A percentile compares a stretch with the other conserved stretches of the same genome.
phyloP scores from a whole-genome alignment of 2,888 invertebrate genomes.

The Synanthedon andrenaeformis region DNA sequence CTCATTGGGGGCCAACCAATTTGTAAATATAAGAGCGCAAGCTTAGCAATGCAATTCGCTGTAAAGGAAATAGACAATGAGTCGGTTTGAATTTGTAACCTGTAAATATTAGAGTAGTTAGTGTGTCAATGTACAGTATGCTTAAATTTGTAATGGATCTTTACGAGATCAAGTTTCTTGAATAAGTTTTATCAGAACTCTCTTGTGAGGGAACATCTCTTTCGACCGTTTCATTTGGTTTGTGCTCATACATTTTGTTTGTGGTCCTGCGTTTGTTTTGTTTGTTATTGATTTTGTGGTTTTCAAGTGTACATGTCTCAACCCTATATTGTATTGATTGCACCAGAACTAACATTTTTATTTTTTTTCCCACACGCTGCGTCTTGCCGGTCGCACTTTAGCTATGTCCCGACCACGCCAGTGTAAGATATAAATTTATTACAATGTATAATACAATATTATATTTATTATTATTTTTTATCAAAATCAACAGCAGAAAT shows the following conservation, averaged over 20 bases:
- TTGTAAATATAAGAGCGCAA: constrained; percentile 36
- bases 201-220: constrained; percentile 53
- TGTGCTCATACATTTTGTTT: constrained; percentile 9
- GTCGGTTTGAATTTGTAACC: background rate
- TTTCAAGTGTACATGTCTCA: background rate
- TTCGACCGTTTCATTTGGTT: constrained; percentile 32
- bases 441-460: background rate
- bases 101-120: background rate
- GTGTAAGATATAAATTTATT: constrained; percentile 66
- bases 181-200: too few relatives aligned
- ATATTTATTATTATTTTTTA: too few relatives aligned
- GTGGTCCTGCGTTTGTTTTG: constrained; percentile 11
- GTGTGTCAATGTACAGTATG: background rate
- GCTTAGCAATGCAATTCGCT: constrained; percentile 21
- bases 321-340: constrained; percentile 7
- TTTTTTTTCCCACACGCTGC: constrained; percentile 61
- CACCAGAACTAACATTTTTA: constrained; percentile 40
- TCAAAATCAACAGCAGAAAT: too few relatives aligned
- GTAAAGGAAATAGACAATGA: constrained; percentile 5
- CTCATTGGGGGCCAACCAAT: constrained; percentile 35
- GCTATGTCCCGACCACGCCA: constrained; percentile 73
- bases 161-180: too few relatives aligned
- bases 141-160: background rate
- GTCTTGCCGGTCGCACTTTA: constrained; percentile 48
- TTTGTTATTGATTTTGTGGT: constrained; percentile 8